Base-by-base conservation (phyloP, 1,140 invertebrate species). In the Aphelinus atriplicis region DNA sequence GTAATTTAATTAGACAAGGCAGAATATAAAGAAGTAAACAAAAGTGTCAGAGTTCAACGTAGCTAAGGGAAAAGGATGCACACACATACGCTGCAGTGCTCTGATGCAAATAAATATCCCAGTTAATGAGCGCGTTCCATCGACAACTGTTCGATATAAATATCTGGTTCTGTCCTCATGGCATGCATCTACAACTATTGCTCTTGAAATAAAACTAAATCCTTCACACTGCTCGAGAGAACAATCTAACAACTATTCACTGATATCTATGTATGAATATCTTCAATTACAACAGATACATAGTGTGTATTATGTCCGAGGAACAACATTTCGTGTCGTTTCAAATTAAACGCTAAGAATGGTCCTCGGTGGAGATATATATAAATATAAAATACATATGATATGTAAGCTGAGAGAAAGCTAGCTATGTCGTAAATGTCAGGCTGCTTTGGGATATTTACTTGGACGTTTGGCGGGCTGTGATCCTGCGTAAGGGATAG, bases 401-500 rank as follows among this genome's bases (percentile, higher is more conserved):
- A 26, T 26, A 26, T 26, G 26, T 26, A 26, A 26, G 26, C 2
- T 9, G 46, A 47, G 26, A 26, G 26, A 26, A 26, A 26, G 26
- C 26, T 26, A 26, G 26, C 26, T 26, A 26, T 26, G 26, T 26
- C 26, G 26, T 26, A 26, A 26, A 26, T 26, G 26, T 26, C 26
- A 26, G 26, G 26, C 26, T 26, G 26, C 26, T 26, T 26, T 26
- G 26, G 82, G 83, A 86, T 87, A 87, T 87, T 87, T 87, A 88
- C 86, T 87, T 87, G 86, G 85, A 81, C 83, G 81, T 78, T 85
- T 86, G 84, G 82, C 81, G 88, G 88, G 81, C 84, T 88, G 81
- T 83, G 82, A 83, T 88, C 87, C 88, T 89, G 84, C 86, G 88
- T 84, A 86, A 89, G 81, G 88, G 87, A 85, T 86, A 89, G 81